These are phyloP conservation scores for Tenodera sinensis DNA, from an alignment of 2,888 invertebrate genomes.

Conservation along the genomic window DNA sequence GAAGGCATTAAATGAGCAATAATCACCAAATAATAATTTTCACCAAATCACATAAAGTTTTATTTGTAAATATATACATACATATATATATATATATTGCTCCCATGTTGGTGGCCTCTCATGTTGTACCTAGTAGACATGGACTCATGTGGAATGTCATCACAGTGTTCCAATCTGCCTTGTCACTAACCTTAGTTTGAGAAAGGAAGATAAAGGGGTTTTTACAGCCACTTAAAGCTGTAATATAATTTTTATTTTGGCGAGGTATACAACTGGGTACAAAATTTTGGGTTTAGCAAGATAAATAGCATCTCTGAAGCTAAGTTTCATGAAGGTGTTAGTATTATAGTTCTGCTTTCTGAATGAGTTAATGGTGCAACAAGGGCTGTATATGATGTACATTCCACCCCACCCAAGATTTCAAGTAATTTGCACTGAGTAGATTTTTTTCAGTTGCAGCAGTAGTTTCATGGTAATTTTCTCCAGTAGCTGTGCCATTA, in stretches of 20 bases:
- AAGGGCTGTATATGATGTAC: constrained; percentile 18
- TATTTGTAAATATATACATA: constrained; percentile 32
- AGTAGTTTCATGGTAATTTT: constrained; percentile 5
- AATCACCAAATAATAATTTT: constrained; percentile 12
- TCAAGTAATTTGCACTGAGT: constrained; percentile 22
- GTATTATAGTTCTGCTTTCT: background rate
- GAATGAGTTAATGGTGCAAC: constrained; percentile 5
- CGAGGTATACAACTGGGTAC: background rate
- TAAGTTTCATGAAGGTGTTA: background rate
- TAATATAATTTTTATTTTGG: background rate
- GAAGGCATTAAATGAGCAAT: constrained; percentile 15
- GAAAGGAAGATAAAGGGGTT: background rate
- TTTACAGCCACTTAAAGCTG: background rate
- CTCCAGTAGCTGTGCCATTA: background rate
- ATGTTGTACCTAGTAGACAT: constrained; percentile 3
- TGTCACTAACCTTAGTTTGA: constrained; percentile 38
- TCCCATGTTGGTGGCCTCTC: background rate
- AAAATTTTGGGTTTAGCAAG: background rate
- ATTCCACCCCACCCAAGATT: constrained; percentile 20
- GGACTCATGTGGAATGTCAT: constrained; percentile 55
- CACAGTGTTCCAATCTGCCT: constrained; percentile 63
- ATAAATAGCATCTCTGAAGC: background rate
- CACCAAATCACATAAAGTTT: constrained; percentile 9
- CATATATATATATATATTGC: constrained; percentile 27
- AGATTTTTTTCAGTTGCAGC: constrained; percentile 29